Percentiles rank a stretch among this genome's conserved stretches.
These are phyloP conservation scores for Lutjanus argentimaculatus DNA, from an alignment of 2,797 vertebrate genomes.

Conservation along the genomic window DNA sequence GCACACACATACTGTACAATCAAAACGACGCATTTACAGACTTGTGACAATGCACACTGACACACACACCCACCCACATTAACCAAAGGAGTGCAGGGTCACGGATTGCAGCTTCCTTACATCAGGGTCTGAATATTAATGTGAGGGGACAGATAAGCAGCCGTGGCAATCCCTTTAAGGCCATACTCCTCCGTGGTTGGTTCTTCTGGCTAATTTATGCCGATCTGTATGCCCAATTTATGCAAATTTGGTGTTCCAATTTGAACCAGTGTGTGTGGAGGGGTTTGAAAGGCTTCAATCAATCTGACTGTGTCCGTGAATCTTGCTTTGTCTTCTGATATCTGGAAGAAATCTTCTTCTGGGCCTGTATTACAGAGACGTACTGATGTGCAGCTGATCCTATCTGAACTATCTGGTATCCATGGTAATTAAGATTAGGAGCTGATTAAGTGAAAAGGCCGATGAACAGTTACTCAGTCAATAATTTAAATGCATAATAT, in stretches of 20 bases:
- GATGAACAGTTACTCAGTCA: too few relatives aligned
- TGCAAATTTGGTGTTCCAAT: conserved; percentile 56
- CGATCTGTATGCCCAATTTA: conserved; percentile 48
- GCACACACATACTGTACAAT: conserved; percentile 19
- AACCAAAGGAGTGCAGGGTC: conserved; percentile 73
- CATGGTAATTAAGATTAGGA: too few relatives aligned
- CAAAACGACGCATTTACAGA: conserved; percentile 21
- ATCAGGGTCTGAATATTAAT: conserved; percentile 86
- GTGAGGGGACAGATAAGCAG: conserved; percentile 82
- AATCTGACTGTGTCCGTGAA: conserved; percentile 20
- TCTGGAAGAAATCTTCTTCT: too few relatives aligned
- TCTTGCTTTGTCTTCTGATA: conserved; percentile 1
- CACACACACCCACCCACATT: conserved; percentile 45
- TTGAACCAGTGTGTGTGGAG: conserved; percentile 22
- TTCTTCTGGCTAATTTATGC: conserved; percentile 78
- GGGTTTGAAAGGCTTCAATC: conserved; percentile 44
- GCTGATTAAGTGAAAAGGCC: too few relatives aligned
- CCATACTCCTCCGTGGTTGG: conserved; percentile 58
- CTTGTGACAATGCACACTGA: conserved; percentile 31
- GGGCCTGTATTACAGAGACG: too few relatives aligned
- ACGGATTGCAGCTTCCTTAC: conserved; percentile 80
- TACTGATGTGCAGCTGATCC: too few relatives aligned
- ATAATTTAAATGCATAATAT: too few relatives aligned
- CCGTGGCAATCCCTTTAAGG: conserved; percentile 85
- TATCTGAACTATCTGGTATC: too few relatives aligned